phyloP scores from a whole-genome alignment of 1,140 invertebrate genomes.

The Grapholita molesta region DNA sequence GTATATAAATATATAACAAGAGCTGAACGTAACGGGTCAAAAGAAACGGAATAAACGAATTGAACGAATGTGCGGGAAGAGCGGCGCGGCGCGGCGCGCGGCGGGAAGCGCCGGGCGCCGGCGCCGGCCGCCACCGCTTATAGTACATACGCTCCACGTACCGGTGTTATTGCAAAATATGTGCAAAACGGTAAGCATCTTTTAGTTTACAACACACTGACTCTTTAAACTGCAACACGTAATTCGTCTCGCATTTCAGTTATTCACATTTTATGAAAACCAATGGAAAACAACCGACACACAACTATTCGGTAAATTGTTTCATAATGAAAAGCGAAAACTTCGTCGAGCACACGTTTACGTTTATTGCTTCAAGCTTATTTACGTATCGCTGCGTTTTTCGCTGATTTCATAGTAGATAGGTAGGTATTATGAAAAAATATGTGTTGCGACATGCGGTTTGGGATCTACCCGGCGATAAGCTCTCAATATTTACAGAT shows the following conservation, averaged over 20 bases:
- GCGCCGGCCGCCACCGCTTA: conserved; percentile 44
- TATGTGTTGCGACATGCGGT: conserved; percentile 61
- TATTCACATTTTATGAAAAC: conserved; percentile 57
- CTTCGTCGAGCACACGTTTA: conserved; percentile 60
- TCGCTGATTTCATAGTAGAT: conserved; percentile 44
- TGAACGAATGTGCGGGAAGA: conserved; percentile 2
- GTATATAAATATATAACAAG: conserved; percentile 13
- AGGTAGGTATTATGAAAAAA: conserved; percentile 44
- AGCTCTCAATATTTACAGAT: conserved; percentile 75
- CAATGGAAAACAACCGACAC: conserved; percentile 67
- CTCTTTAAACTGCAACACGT: conserved; percentile 67
- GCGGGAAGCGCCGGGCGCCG: conserved; percentile 54
- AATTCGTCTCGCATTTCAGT: conserved; percentile 63
- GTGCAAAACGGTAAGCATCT: conserved; percentile 75
- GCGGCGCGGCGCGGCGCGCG: conserved; percentile 23
- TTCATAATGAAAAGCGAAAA: conserved; percentile 65
- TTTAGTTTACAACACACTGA: conserved; percentile 72
- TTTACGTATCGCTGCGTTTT: conserved; percentile 47
- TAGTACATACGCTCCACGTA: conserved; percentile 39
- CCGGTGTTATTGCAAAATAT: conserved; percentile 71
- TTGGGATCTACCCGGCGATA: conserved; percentile 68
- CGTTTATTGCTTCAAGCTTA: conserved; percentile 69
- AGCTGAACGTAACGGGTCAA: neutral
- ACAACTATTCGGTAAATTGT: conserved; percentile 68
- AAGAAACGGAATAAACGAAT: neutral